Evolutionary conservation across 2,888 invertebrate genomes (phyloP), one percentile per base, ranked within the genome.

Genomic region (Eupithecia pulchellata): DNA sequence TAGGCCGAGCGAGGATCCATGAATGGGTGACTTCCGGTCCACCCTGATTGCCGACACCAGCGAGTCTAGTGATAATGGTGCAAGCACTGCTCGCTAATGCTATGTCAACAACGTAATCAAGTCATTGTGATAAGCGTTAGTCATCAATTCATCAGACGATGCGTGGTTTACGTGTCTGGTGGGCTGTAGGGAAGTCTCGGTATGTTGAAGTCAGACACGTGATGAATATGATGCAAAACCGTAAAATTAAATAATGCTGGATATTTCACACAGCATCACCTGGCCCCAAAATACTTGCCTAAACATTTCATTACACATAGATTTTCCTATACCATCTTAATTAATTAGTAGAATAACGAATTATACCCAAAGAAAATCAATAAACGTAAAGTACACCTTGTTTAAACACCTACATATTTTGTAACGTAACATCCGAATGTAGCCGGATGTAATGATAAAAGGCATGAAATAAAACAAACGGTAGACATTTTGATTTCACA

Each of bases 11-110:
- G 29, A 55, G 63, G 72, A 68, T 61, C 64, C 71, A 55, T 85
- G 88, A 88, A 86, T 87, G 84, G 81, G 82, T 78, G 68, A 77
- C 80, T 87, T 90, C 90, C 89, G 86, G 79, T 81, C 84, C 86
- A 86, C 85, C 89, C 65, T 64, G 72, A 72, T 74, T 67, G 68
- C 47, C 42, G 71, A 64, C 68, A 63, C 62, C 69, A 64, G 39
- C 63, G 61, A 14, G 52, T 66, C 60, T 71, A 68, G 30, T 67
- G 58, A 61, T 36, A 25, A 4, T 27, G 17, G 17, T 29, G 29
- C 57, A 57, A 27, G 47, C 11, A 32, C 20, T 60, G 30, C 8
- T 29, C 29, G 29, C 17, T 32, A 69, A 57, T 65, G 61, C 29
- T 60, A 64, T 69, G 72, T 73, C 74, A 73, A 75, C 74, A 66